These are phyloP conservation scores for Tromatobia lineatoria DNA, from an alignment of 2,888 invertebrate genomes.

Conservation along the genomic window DNA sequence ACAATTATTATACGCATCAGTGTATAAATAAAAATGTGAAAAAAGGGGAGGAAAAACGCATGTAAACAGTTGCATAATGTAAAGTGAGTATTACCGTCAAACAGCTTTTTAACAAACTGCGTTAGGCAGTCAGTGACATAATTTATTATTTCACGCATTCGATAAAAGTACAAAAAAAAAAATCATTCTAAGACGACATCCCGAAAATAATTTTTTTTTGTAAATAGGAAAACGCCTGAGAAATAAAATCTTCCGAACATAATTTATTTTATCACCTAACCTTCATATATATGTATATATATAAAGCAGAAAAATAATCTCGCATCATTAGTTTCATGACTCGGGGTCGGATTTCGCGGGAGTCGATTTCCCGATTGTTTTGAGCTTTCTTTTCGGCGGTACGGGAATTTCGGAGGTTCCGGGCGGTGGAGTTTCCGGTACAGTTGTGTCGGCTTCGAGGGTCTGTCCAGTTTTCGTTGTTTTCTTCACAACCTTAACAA, in stretches of 20 bases:
- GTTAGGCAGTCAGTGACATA: constrained; percentile 1
- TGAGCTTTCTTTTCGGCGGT: constrained; percentile 85
- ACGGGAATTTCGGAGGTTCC: constrained; percentile 83
- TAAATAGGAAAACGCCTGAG: constrained; percentile 10
- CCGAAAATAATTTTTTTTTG: constrained; percentile 7
- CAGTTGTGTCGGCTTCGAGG: constrained; percentile 84
- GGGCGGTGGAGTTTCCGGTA: constrained; percentile 86
- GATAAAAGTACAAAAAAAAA: constrained; percentile 38
- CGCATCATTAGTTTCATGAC: constrained; percentile 65
- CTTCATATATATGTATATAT: too few relatives aligned
- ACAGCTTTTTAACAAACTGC: not conserved
- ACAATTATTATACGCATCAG: constrained; percentile 41
- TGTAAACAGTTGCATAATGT: not conserved
- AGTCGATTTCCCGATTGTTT: constrained; percentile 71
- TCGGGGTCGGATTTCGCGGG: constrained; percentile 76
- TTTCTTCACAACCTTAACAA: constrained; percentile 86
- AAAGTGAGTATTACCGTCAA: constrained; percentile 27
- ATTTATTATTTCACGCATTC: not conserved
- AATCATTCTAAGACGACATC: not conserved
- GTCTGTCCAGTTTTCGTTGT: constrained; percentile 77
- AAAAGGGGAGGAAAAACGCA: constrained; percentile 34
- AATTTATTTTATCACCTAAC: constrained; percentile 17
- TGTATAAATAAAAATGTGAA: constrained; percentile 63
- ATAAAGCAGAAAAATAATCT: not conserved
- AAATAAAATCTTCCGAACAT: constrained; percentile 35